phyloP scores from a whole-genome alignment of 2,113 vertebrate species.

The Oryzias woworae region DNA sequence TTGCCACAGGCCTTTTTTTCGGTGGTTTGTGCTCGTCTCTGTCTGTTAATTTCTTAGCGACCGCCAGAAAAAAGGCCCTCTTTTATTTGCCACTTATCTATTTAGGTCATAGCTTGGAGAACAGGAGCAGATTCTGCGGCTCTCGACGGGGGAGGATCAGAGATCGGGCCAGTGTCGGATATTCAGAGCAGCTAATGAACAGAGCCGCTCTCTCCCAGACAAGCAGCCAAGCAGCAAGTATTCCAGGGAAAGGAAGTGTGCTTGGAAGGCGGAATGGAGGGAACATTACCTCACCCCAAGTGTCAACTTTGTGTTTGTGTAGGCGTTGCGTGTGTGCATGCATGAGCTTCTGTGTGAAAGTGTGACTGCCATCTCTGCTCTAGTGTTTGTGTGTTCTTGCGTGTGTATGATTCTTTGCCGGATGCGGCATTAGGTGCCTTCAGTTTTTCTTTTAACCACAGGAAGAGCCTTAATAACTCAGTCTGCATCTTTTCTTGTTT shows the following conservation, averaged over 20 bases:
- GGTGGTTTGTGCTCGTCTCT: constrained; percentile 21
- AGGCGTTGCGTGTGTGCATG: constrained; percentile 18
- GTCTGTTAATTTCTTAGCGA: constrained; percentile 37
- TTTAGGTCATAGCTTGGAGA: constrained; percentile 66
- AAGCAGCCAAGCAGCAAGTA: constrained; percentile 64
- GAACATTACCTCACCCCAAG: constrained; percentile 40
- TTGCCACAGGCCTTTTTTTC: not conserved
- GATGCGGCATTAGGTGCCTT: constrained; percentile 44
- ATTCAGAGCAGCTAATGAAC: constrained; percentile 68
- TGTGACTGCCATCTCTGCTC: constrained; percentile 10
- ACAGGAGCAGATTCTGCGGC: constrained; percentile 48
- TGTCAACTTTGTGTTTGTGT: constrained; percentile 47
- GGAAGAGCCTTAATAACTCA: constrained; percentile 54
- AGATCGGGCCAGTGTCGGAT: constrained; percentile 53
- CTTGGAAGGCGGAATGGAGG: constrained; percentile 56
- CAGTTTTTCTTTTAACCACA: constrained; percentile 28
- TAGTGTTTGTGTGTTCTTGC: constrained; percentile 6
- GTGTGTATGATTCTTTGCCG: not conserved
- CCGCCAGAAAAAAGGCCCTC: constrained; percentile 33
- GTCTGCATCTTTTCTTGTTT: constrained; percentile 17
- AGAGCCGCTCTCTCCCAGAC: constrained; percentile 49
- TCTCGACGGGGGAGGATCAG: constrained; percentile 46
- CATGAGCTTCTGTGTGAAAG: constrained; percentile 1
- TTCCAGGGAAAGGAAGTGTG: constrained; percentile 62
- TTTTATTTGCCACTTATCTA: constrained; percentile 66